A percentile compares a stretch with the other conserved stretches of the same genome.
Evolutionary conservation across 2,113 vertebrate genomes (phyloP).

Genomic region (Zapus hudsonius): DNA sequence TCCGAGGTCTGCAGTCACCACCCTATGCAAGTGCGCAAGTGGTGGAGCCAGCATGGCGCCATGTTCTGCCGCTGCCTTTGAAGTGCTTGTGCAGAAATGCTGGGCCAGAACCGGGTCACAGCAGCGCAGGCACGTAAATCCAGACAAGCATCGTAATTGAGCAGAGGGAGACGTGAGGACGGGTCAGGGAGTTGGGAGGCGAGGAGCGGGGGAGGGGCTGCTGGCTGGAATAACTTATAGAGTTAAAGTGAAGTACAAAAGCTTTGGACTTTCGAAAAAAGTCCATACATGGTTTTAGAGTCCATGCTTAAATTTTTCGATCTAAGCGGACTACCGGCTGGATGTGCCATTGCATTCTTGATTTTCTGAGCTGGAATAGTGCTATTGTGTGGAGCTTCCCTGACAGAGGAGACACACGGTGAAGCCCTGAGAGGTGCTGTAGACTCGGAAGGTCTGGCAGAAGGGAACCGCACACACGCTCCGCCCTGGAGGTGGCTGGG

Average conservation of each 20-base stretch:
- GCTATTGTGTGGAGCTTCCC: not conserved
- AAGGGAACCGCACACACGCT: too few species aligned
- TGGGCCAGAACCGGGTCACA: not conserved
- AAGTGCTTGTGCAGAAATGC: not conserved
- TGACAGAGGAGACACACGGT: not conserved
- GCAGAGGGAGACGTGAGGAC: not conserved
- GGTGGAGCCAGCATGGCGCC: not conserved
- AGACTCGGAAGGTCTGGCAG: too few species aligned
- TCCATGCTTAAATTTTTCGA: too few species aligned
- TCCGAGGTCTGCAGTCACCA: not conserved
- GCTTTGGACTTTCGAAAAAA: too few species aligned
- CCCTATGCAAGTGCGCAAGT: not conserved
- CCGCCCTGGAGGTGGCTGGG: too few species aligned
- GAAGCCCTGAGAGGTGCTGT: too few species aligned
- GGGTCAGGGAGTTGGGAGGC: not conserved
- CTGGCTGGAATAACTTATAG: too few species aligned
- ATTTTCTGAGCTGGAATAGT: not conserved
- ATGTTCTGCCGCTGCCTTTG: not conserved
- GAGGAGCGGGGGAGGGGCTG: too few species aligned
- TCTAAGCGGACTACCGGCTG: not conserved
- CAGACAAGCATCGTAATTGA: not conserved
- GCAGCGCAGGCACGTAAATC: not conserved
- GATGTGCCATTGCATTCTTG: slow-evolving; percentile 14
- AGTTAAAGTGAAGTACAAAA: too few species aligned
- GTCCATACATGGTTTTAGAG: too few species aligned